Base-by-base conservation (phyloP, 2,113 vertebrate species). In the Zeus faber region DNA sequence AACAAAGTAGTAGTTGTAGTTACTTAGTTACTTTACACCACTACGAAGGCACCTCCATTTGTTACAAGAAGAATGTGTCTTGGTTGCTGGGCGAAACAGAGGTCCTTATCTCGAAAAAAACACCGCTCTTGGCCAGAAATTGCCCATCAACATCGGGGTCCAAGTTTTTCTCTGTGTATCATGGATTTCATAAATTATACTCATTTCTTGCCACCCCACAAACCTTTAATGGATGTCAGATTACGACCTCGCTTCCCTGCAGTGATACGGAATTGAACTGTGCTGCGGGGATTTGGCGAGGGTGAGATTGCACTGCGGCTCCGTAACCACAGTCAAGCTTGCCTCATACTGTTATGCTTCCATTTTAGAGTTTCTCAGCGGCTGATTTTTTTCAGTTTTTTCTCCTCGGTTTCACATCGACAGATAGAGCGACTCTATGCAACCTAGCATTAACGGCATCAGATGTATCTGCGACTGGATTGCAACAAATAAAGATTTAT, bases 201-300 rank as follows among this genome's bases (percentile, higher is more conserved):
- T 20, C 16, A 43, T 43, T 18, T 43, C 16, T 16, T 43, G n/a
- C 40, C 6, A n/a, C 33, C 13, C n/a, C n/a, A 14, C 33, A 37
- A 37, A 37, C 10, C 33, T 37, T 1, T 3, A n/a, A n/a, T 37
- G n/a, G 33, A 37, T 37, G 65, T 70, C 72, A 70, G 70, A 72
- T 82, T 63, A 62, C 26, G 41, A 63, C 56, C 49, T 5, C 43
- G 70, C 50, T 52, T 57, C 54, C 60, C 39, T 72, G 65, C 58
- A 58, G 82, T 74, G 71, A 73, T 66, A 58, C 54, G 67, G 76
- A 80, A 85, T 80, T 82, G 80, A 79, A 82, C 73, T 80, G 73
- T 72, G 77, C 75, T 72, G 67, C 48, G 25, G 84, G 74, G 79
- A 80, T 79, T 79, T 79, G 40, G 65, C 53, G 61, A 43, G 40